phyloP scores from a whole-genome alignment of 2,888 invertebrate genomes.

The Chaetoderma sp. region DNA sequence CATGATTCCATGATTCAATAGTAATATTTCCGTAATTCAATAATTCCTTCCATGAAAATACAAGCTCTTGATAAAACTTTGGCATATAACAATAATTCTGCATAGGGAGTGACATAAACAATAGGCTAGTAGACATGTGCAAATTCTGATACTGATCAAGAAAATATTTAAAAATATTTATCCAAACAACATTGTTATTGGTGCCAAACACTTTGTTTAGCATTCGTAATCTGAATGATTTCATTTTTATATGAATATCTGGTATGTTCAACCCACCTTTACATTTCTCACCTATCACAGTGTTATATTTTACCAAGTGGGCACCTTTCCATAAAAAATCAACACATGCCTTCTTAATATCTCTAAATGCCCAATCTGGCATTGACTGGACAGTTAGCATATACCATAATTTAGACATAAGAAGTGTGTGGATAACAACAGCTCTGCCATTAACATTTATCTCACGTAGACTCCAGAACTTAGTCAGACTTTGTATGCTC shows the following conservation, averaged over 20 bases:
- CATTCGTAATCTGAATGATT: not conserved
- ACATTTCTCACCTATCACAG: not conserved
- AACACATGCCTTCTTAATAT: not conserved
- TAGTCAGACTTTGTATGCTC: not conserved
- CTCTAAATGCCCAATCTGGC: not conserved
- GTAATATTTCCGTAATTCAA: too few relatives aligned
- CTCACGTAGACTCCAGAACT: not conserved
- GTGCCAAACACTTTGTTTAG: not conserved
- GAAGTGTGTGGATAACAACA: not conserved
- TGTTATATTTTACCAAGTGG: not conserved
- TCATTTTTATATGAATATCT: not conserved
- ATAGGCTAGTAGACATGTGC: not conserved
- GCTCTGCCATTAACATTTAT: not conserved
- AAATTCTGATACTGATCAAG: not conserved
- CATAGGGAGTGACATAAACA: not conserved
- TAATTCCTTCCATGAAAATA: too few relatives aligned
- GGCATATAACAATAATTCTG: too few relatives aligned
- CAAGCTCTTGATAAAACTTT: too few relatives aligned
- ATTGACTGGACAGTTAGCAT: not conserved
- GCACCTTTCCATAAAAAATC: constrained; percentile 5
- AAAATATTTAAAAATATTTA: not conserved
- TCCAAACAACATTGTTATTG: not conserved
- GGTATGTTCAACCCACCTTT: not conserved
- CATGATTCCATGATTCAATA: too few relatives aligned
- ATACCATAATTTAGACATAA: not conserved